Evolutionary conservation across 2,113 vertebrate genomes (phyloP).

Genomic region (Lagopus leucura): DNA sequence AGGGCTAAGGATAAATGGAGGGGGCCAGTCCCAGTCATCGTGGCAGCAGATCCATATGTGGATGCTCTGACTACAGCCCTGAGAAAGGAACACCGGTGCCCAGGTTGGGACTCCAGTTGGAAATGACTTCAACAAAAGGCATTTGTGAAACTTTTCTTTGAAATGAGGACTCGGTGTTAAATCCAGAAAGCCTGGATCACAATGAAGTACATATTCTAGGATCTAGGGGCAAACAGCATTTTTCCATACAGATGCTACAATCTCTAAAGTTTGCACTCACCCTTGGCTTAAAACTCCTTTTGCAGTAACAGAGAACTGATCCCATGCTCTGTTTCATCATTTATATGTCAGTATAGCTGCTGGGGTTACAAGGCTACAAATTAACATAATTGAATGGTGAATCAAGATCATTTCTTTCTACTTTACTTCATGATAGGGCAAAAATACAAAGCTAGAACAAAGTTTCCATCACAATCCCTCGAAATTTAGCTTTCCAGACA

Average conservation of each 20-base stretch:
- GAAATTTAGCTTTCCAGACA: slow-evolving; percentile 25
- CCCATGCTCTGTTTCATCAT: slow-evolving; percentile 48
- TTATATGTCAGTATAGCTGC: slow-evolving; percentile 35
- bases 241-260: background rate
- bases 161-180: background rate
- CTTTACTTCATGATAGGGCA: background rate
- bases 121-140: accelerated
- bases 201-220: background rate
- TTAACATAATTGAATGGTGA: slow-evolving; percentile 52
- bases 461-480: background rate
- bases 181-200: background rate
- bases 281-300: slow-evolving; percentile 2
- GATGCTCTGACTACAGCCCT: accelerated
- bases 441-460: slow-evolving; percentile 15
- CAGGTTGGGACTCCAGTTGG: accelerated
- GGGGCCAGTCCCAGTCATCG: background rate
- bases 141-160: background rate
- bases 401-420: slow-evolving; percentile 49
- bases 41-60: accelerated
- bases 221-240: background rate
- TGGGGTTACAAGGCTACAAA: slow-evolving; percentile 39
- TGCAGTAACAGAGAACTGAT: slow-evolving; percentile 23
- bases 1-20: background rate
- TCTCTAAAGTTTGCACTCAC: slow-evolving; percentile 25
- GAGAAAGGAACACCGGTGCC: background rate